Percentiles rank a stretch among this genome's conserved stretches.
Conservation (phyloP, 2,888 invertebrate species). For the Leptopilina syphax region DNA sequence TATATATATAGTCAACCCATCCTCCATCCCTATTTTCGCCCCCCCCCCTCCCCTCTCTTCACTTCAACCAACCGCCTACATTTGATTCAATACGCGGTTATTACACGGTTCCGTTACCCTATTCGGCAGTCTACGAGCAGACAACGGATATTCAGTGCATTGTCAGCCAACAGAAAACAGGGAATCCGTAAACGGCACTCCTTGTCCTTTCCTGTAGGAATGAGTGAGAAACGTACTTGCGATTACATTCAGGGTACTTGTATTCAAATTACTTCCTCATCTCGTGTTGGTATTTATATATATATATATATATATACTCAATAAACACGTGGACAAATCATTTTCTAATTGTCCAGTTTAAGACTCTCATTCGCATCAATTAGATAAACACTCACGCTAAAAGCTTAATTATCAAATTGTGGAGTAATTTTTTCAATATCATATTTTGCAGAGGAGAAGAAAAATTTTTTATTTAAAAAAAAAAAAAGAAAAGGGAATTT, state of each 20-base stretch:
- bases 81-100: constrained; percentile 63
- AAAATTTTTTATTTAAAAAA: too few species aligned
- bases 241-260: not conserved
- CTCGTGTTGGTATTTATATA: not conserved
- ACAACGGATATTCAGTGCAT: constrained; percentile 56
- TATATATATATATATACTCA: not conserved
- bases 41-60: constrained; percentile 2
- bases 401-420: not conserved
- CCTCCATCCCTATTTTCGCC: not conserved
- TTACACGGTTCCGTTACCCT: constrained; percentile 66
- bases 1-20: not conserved
- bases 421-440: too few species aligned
- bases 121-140: constrained; percentile 52
- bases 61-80: constrained; percentile 14
- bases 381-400: not conserved
- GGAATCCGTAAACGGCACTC: constrained; percentile 40
- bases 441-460: too few species aligned
- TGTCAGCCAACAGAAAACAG: constrained; percentile 47
- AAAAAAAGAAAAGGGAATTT: too few species aligned
- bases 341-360: not conserved
- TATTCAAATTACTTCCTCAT: not conserved
- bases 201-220: constrained; percentile 19
- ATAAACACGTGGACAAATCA: not conserved
- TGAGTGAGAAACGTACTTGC: not conserved
- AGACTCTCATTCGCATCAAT: constrained; percentile 3